Base-by-base conservation (phyloP, 2,113 vertebrate genomes). In the Stomatorhinus ivindoensis region DNA sequence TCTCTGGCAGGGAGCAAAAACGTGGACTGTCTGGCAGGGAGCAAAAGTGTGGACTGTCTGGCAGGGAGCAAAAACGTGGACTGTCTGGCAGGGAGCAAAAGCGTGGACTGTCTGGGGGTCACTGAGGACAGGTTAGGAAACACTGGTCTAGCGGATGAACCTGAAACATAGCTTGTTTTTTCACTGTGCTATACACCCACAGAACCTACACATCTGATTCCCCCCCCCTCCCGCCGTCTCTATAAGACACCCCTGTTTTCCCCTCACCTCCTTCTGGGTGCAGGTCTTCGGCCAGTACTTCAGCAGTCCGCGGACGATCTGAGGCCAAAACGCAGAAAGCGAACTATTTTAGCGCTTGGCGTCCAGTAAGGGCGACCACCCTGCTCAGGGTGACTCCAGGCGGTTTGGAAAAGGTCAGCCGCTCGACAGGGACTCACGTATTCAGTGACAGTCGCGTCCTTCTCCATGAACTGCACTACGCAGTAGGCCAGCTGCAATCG, bases 251-350 rank as follows among this genome's bases (percentile, higher is more conserved):
- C 53, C 53, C 21, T 39, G 1, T 35, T 48, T 89, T 11, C 51
- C 51, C 58, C 93, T 92, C 94, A 98, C 97, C 97, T 98, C 97
- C 94, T 98, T 98, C 95, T 98, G 97, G 83, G 97, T 98, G 93
- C 97, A 98, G 91, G 97, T 98, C 95, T 97, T 98, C 0, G 97
- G 97, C 97, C 97, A 98, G 91, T 97, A 98, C 92, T 98, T 98
- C 89, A 98, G 95, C 89, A 98, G 93, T 31, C 97, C 97, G 91
- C 97, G 95, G 93, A 98, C 97, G 92, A 98, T 97, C 97, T 98
- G 93, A 17, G 69, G 87, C 86, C 21, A 11, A 42, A 65, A 84
- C 21, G 90, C 35, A 86, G 83, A 58, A 65, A 80, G 89, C 65
- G 11, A 42, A 13, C 4, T 15, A 19, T 80, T 80, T 80, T 42